Evolutionary conservation across 2,888 invertebrate genomes (phyloP), one percentile per base, ranked within the genome.

Genomic region (Xestoiulus laeticollis): DNA sequence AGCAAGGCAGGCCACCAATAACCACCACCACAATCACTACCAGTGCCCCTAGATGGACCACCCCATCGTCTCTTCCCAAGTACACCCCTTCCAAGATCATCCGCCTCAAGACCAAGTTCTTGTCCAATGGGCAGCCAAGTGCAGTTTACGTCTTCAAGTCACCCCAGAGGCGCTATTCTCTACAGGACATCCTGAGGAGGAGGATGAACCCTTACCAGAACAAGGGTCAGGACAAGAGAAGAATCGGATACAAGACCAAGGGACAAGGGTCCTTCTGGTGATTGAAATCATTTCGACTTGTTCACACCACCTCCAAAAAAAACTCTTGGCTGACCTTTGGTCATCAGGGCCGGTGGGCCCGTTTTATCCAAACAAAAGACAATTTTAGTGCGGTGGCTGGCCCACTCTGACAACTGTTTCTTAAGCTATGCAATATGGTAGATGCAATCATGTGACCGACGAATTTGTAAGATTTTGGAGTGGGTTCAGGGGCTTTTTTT

Each of bases 91-190:
- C 87, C 19, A 84, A 87, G 38, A 85, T 87, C 22, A 87, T 87
- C 30, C 87, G 87, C 22, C 53, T 87, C 14, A 87, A 87, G 32
- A 87, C 87, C 48, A 87, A 85, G 38, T 87, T 87, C 53, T 12
- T 87, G 30, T 82, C 87, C 87, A 87, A 87, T 19, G 87, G 87
- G 32, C 84, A 85, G 30, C 87, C 87, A 2, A 87, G 87, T 44
- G 38, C 87, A 10, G 85, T 87, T 16, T 87, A 85, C 87, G 22
- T 87, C 30, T 53, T 48, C 85, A 87, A 87, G 44, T 87, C 87
- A 12, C 87, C 87, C 8, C 53, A 14, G 19, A 12, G 87, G n/a
- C 43, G 87, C 22, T 87, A 87, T 26, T 87, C 85, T 22, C 22
- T 87, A 19, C 30, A 87, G 85, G 87, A 87, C 38, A 32, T 87